These are phyloP conservation scores for Gallinago jamesoni DNA, from an alignment of 2,113 vertebrate species.

Conservation along the genomic window DNA sequence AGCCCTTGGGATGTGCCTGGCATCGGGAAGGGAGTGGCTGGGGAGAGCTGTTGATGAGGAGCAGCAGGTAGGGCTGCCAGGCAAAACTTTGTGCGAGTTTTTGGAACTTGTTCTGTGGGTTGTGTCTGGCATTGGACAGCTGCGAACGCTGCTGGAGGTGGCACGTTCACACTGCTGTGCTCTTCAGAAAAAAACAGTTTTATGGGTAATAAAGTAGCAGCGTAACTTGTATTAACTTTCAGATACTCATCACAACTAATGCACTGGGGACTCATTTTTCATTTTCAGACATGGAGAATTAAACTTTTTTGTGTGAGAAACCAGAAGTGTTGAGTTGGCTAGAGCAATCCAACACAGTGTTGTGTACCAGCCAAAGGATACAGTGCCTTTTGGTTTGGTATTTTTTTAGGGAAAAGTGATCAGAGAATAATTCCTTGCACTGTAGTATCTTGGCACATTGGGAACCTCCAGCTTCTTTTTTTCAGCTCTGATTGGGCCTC, in stretches of 20 bases:
- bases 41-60: background rate
- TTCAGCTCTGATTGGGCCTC: background rate
- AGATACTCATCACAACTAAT: background rate
- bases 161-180: background rate
- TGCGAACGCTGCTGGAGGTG: background rate
- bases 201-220: background rate
- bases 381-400: background rate
- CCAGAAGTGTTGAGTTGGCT: background rate
- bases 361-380: background rate
- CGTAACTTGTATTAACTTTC: background rate
- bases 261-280: background rate
- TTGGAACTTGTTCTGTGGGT: background rate
- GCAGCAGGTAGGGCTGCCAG: background rate
- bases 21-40: rapidly evolving
- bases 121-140: too few relatives aligned
- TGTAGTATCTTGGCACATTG: background rate
- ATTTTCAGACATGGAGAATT: background rate
- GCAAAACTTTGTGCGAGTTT: background rate
- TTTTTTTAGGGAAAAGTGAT: background rate
- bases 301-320: background rate
- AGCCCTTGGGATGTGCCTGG: rapidly evolving
- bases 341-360: background rate
- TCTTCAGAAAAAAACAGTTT: background rate
- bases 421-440: background rate
- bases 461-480: background rate